These are phyloP conservation scores for Aleiodes testaceus DNA, from an alignment of 2,888 invertebrate genomes.

Conservation along the genomic window DNA sequence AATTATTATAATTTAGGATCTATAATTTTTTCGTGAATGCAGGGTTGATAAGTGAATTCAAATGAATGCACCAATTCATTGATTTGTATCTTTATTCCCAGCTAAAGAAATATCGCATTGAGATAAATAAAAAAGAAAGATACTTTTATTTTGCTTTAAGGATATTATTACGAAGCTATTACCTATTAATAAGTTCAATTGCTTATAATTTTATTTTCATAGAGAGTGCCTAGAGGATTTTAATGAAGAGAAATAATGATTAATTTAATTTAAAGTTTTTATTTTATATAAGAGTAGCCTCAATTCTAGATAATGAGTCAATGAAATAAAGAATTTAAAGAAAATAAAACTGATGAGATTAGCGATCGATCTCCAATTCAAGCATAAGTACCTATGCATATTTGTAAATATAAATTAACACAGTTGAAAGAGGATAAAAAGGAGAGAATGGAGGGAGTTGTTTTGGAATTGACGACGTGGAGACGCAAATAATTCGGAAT, in stretches of 20 bases:
- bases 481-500: constrained; percentile 31
- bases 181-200: neutral
- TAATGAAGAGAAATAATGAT: constrained; percentile 6
- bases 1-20: constrained; percentile 24
- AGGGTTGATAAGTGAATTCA: constrained; percentile 33
- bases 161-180: too few relatives aligned
- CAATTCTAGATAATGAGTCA: constrained; percentile 37
- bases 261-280: constrained; percentile 14
- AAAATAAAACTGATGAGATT: constrained; percentile 44
- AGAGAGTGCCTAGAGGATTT: constrained; percentile 41
- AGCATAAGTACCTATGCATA: constrained; percentile 55
- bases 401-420: constrained; percentile 44
- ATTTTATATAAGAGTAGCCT: constrained; percentile 40
- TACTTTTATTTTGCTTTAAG: too few relatives aligned
- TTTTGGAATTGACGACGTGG: constrained; percentile 26
- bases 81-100: neutral
- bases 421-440: neutral
- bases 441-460: neutral
- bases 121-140: too few relatives aligned
- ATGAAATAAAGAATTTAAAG: constrained; percentile 34
- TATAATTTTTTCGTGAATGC: constrained; percentile 27
- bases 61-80: constrained; percentile 23
- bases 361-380: constrained; percentile 56
- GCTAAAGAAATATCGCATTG: too few relatives aligned
- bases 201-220: constrained; percentile 13